These are phyloP conservation scores for Erebia palarica DNA, from an alignment of 2,888 invertebrate genomes.

Conservation along the genomic window DNA sequence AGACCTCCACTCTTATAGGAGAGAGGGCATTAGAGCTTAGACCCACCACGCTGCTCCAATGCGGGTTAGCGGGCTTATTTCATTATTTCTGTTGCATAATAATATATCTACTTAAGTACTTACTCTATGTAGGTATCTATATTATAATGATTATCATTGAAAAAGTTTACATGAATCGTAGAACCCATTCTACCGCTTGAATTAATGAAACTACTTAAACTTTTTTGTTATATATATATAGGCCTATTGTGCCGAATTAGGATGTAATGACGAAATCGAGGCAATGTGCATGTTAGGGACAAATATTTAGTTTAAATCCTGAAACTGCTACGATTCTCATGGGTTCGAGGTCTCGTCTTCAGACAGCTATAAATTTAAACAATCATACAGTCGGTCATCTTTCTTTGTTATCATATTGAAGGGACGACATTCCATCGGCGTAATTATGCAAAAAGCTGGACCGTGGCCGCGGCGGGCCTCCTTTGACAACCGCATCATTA, in stretches of 20 bases:
- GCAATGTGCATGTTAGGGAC: conserved; percentile 19
- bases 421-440: conserved; percentile 73
- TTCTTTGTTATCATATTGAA: conserved; percentile 80
- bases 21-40: too few species aligned
- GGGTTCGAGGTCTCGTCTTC: conserved; percentile 49
- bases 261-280: background rate
- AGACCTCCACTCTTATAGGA: too few species aligned
- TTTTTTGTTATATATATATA: background rate
- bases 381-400: conserved; percentile 74
- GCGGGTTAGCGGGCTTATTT: too few species aligned
- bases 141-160: too few species aligned
- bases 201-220: too few species aligned
- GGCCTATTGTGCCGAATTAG: background rate
- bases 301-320: conserved; percentile 23
- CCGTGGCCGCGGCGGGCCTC: conserved; percentile 71
- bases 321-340: conserved; percentile 53
- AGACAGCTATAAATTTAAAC: conserved; percentile 65
- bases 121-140: too few species aligned
- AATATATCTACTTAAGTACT: too few species aligned
- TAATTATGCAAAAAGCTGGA: conserved; percentile 82
- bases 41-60: too few species aligned
- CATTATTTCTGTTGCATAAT: too few species aligned
- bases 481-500: conserved; percentile 79
- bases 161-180: too few species aligned
- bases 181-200: too few species aligned